These are phyloP conservation scores for Pyralis farinalis DNA, from an alignment of 2,888 invertebrate genomes.

Conservation along the genomic window DNA sequence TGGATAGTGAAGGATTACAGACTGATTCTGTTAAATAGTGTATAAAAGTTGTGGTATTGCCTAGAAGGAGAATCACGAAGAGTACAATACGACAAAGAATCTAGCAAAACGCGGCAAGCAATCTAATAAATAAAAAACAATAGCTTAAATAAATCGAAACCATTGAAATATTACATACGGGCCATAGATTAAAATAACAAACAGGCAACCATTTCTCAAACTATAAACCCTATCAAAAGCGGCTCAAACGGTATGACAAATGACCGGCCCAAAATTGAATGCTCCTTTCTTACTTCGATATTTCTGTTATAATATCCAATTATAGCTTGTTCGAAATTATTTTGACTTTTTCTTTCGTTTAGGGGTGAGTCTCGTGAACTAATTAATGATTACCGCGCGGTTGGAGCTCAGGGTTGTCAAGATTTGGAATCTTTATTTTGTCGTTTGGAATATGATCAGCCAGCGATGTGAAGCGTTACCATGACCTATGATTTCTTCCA, in stretches of 20 bases:
- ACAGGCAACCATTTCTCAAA: conserved; percentile 51
- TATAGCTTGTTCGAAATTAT: conserved; percentile 59
- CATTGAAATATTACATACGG: conserved; percentile 50
- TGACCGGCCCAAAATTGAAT: conserved; percentile 62
- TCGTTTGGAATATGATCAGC: too few relatives aligned
- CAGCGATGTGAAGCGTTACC: too few relatives aligned
- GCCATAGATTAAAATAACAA: conserved; percentile 66
- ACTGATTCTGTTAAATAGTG: too few relatives aligned
- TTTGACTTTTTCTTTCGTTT: conserved; percentile 58
- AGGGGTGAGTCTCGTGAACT: conserved; percentile 61
- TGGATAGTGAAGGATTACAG: too few relatives aligned
- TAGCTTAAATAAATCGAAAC: conserved; percentile 29
- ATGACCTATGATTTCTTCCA: too few relatives aligned
- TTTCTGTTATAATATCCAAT: conserved; percentile 76
- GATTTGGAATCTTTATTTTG: too few relatives aligned
- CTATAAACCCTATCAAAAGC: conserved; percentile 26
- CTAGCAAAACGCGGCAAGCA: too few relatives aligned
- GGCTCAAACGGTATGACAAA: conserved; percentile 59
- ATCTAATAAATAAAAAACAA: conserved; percentile 13
- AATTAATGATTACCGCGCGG: conserved; percentile 74
- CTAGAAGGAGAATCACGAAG: too few relatives aligned
- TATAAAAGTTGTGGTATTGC: too few relatives aligned
- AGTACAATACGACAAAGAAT: too few relatives aligned
- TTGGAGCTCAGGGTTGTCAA: conserved; percentile 47
- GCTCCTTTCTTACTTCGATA: conserved; percentile 55